Percentiles rank a stretch among this genome's conserved stretches.
Conservation (phyloP, 1,140 invertebrate species). For the Tetramorium alpestre region DNA sequence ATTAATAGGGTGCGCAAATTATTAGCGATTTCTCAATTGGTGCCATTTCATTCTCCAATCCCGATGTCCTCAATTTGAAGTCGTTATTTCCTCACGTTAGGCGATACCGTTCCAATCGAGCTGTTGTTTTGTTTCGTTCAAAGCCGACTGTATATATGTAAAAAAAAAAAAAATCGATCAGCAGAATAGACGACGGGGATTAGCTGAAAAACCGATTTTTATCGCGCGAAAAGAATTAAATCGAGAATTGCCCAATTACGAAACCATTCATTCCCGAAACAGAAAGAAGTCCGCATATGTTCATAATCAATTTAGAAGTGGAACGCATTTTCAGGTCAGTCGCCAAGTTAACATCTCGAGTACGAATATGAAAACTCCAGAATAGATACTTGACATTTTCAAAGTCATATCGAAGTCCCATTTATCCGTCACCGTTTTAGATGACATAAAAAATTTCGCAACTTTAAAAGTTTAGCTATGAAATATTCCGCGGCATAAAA, state of each 20-base stretch:
- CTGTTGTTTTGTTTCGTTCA: neutral
- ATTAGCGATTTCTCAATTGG: neutral
- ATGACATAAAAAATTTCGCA: neutral
- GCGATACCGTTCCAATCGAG: neutral
- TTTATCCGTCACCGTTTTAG: neutral
- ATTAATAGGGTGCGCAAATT: constrained; percentile 10
- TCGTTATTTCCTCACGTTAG: neutral
- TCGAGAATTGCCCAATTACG: neutral
- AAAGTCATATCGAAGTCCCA: neutral
- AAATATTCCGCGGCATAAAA: neutral
- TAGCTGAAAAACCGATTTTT: neutral
- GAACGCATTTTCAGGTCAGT: neutral
- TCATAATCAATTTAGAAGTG: neutral
- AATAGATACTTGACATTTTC: constrained; percentile 1
- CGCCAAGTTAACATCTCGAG: neutral
- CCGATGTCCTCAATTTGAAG: neutral
- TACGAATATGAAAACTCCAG: neutral
- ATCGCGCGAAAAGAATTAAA: neutral
- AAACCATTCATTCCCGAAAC: neutral
- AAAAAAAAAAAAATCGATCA: neutral
- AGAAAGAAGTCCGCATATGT: neutral
- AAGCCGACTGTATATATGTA: neutral
- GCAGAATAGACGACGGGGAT: neutral
- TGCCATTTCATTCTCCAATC: neutral
- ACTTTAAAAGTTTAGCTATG: neutral